phyloP scores from a whole-genome alignment of 2,888 invertebrate genomes.

The Amblyteles armatorius region DNA sequence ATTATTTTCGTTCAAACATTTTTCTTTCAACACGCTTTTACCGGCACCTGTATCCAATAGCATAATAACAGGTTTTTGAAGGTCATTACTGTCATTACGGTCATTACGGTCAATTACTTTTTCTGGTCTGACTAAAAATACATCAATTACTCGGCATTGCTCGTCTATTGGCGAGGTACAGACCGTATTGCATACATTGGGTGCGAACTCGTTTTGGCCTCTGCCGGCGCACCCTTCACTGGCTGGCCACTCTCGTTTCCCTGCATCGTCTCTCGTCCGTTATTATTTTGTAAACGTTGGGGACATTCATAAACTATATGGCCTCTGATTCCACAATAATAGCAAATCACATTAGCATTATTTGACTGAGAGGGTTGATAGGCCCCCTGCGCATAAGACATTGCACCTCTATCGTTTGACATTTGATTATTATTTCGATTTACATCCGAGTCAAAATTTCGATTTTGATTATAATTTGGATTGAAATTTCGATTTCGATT shows the following conservation, averaged over 20 bases:
- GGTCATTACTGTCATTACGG: not conserved
- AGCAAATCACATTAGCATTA: not conserved
- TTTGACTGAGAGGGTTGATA: not conserved
- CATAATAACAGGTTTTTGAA: too few species aligned
- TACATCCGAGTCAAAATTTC: not conserved
- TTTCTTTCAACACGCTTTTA: too few species aligned
- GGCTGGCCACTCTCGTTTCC: slow-evolving; percentile 9
- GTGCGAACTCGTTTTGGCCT: not conserved
- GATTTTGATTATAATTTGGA: not conserved
- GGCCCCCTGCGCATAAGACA: not conserved
- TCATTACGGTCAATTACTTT: too few species aligned
- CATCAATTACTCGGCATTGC: not conserved
- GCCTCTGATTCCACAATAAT: not conserved
- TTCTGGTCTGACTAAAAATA: not conserved
- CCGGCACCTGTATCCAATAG: too few species aligned
- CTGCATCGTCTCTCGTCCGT: not conserved
- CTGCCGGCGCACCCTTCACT: not conserved
- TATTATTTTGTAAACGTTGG: not conserved
- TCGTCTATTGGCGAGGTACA: not conserved
- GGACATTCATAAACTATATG: not conserved
- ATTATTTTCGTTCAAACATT: too few species aligned
- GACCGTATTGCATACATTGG: not conserved
- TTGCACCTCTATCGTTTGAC: not conserved
- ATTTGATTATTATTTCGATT: not conserved
- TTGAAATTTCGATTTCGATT: not conserved